Percentiles rank a stretch among this genome's conserved stretches.
phyloP scores from a whole-genome alignment of 2,888 invertebrate species.

The Ophion slaviceki region DNA sequence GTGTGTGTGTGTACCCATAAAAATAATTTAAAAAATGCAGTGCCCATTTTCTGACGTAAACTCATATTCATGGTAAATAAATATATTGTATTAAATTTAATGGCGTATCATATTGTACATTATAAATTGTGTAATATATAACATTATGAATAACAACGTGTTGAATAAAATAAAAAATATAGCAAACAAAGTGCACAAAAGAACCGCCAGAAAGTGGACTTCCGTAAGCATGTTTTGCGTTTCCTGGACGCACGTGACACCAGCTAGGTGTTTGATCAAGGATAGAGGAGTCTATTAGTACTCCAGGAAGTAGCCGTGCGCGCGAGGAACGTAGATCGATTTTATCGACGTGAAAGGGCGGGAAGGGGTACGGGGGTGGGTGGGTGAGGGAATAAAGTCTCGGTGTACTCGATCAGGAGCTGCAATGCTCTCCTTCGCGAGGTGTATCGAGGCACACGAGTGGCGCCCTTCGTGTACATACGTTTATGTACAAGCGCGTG shows the following conservation, averaged over 20 bases:
- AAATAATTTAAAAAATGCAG: too few relatives aligned
- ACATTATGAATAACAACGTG: too few relatives aligned
- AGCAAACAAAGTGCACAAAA: too few relatives aligned
- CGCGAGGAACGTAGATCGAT: constrained; percentile 31
- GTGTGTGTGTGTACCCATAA: too few relatives aligned
- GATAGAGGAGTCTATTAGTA: constrained; percentile 37
- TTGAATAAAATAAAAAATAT: too few relatives aligned
- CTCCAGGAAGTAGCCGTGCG: constrained; percentile 38
- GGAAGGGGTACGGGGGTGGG: not conserved
- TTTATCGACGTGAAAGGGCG: constrained; percentile 20
- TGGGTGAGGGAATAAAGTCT: constrained; percentile 32
- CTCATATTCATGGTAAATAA: too few relatives aligned
- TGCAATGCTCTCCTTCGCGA: constrained; percentile 61
- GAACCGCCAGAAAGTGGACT: too few relatives aligned
- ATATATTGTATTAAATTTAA: too few relatives aligned
- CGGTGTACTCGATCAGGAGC: constrained; percentile 71
- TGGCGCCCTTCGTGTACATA: constrained; percentile 6
- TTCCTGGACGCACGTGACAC: constrained; percentile 10
- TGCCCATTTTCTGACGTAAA: too few relatives aligned
- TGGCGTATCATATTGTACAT: too few relatives aligned
- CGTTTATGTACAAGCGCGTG: not conserved
- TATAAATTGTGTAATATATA: too few relatives aligned
- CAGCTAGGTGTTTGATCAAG: not conserved
- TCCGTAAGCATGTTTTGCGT: too few relatives aligned
- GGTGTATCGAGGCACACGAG: not conserved